Conservation (phyloP, 1,140 invertebrate genomes). For the Apocrypta bakeri region DNA sequence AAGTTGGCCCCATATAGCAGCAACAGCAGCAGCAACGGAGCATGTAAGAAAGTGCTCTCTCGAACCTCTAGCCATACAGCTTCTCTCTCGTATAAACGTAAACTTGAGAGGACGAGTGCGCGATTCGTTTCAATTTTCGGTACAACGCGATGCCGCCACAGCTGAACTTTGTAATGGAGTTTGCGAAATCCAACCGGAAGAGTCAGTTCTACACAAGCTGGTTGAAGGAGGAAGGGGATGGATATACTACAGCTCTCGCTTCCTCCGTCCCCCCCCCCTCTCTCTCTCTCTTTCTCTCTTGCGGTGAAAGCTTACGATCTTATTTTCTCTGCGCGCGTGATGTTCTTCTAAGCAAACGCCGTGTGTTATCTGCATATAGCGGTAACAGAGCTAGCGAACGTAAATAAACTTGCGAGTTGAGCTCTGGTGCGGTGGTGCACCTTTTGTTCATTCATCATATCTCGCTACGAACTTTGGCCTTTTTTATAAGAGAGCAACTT, state of each 20-base stretch:
- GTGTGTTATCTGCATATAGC: not conserved
- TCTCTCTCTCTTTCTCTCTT: not conserved
- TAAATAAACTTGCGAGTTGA: conserved; percentile 30
- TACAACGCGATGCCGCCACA: conserved; percentile 51
- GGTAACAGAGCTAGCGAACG: not conserved
- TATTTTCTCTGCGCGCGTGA: not conserved
- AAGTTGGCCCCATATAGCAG: conserved; percentile 47
- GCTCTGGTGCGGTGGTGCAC: not conserved
- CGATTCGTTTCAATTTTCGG: conserved; percentile 62
- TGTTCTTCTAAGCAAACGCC: not conserved
- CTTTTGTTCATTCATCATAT: conserved; percentile 11
- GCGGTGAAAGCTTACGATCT: not conserved
- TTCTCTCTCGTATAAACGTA: conserved; percentile 35
- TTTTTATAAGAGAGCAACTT: not conserved
- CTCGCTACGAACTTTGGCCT: not conserved
- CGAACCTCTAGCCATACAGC: not conserved
- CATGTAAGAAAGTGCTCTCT: conserved; percentile 43
- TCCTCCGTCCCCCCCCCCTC: no score
- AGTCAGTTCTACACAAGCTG: conserved; percentile 6
- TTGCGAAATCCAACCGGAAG: conserved; percentile 48
- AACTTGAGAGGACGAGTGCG: conserved; percentile 49
- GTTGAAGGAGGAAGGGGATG: not conserved
- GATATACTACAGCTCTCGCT: not conserved
- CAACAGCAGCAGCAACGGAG: conserved; percentile 50
- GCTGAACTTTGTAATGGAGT: conserved; percentile 58